Base-by-base conservation (phyloP, 1,140 invertebrate genomes). In the Stratiolaelaps scimitus region DNA sequence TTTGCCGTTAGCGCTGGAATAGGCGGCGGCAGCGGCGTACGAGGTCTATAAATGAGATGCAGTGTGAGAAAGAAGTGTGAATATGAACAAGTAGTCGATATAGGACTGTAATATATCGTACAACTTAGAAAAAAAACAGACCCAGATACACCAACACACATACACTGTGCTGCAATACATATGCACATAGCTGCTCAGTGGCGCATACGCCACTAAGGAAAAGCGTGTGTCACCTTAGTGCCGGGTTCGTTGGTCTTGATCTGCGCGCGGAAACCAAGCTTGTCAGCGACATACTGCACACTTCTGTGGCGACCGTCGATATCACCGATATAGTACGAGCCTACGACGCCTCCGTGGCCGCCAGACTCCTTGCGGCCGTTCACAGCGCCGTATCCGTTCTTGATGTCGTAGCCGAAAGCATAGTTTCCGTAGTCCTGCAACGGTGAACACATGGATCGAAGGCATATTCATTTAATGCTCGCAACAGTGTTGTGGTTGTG, bases 371-470 rank as follows among this genome's bases (percentile, higher is more conserved):
- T 60, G 20, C 53, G 53, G 15, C 53, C 53, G 23, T 60, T 60
- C 23, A 60, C 53, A 10, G 53, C 53, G 15, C 53, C 53, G 10
- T 60, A 26, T 19, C 53, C 53, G 23, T 60, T 60, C 10, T 60
- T 15, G 15, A 60, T 60, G 53, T 60, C 23, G 23, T 60, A 60
- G 23, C 15, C 53, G 53, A 60, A 60, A 60, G 53, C 53, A 34
- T 60, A 60, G 53, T 60, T 60, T 60, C 53, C 53, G 53, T 60
- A 34, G 34, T 60, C 53, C 53, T 60, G 53, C 15, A 60, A 60
- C n/a, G 1, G 34, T 40, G n/a, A n/a, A n/a, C n/a, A n/a, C n/a
- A n/a, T n/a, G n/a, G n/a, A n/a, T n/a, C n/a, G n/a, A n/a, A n/a
- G n/a, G n/a, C n/a, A n/a, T n/a, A n/a, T n/a, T n/a, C n/a, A n/a